Evolutionary conservation across 2,113 vertebrate species (phyloP).

Genomic region (Platanista minor): DNA sequence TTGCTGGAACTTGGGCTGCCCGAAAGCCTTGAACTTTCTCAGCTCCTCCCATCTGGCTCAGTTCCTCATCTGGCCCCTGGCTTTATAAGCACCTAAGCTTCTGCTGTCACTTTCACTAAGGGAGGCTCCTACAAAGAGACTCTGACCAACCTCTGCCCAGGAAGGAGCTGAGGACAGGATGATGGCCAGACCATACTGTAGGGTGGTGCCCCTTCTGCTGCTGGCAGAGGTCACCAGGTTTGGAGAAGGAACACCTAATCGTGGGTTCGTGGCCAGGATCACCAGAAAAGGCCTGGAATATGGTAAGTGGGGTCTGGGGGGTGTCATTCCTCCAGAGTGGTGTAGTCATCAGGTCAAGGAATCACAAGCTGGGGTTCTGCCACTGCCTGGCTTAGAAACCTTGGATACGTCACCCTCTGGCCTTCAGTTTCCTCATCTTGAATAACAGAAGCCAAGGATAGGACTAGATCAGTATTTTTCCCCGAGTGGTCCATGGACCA

Average conservation of each 20-base stretch:
- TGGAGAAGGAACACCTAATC: conserved; percentile 15
- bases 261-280: conserved; percentile 29
- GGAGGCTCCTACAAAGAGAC: neutral
- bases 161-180: neutral
- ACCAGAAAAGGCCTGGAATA: conserved; percentile 48
- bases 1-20: neutral
- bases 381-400: neutral
- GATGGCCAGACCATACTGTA: neutral
- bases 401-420: neutral
- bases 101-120: neutral
- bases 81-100: neutral
- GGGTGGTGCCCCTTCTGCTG: rapidly evolving
- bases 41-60: neutral
- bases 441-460: neutral
- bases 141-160: neutral
- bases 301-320: conserved; percentile 31
- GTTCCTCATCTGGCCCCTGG: neutral
- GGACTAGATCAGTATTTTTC: neutral
- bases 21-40: neutral
- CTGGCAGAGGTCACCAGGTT: conserved; percentile 32
- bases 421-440: neutral
- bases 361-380: neutral
- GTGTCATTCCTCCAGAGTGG: neutral
- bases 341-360: neutral
- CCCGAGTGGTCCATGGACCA: neutral